These are phyloP conservation scores for Shinisaurus crocodilurus DNA, from an alignment of 2,113 vertebrate genomes.

Conservation along the genomic window DNA sequence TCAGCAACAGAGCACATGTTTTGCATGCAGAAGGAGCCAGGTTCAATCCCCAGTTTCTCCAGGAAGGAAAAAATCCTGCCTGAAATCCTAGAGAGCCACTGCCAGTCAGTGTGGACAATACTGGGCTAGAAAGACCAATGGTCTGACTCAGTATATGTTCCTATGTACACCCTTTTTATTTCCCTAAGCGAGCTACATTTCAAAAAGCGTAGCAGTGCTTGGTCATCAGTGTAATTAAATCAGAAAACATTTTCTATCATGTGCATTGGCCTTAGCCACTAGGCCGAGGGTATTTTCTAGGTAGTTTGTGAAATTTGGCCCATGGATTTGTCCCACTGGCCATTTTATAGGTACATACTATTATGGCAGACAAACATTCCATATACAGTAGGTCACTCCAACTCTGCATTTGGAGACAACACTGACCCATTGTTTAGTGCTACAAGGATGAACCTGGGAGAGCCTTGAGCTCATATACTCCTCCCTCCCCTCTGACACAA, in stretches of 20 bases:
- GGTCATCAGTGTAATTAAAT: not conserved
- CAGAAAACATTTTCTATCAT: not conserved
- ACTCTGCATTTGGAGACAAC: not conserved
- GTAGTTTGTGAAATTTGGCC: not conserved
- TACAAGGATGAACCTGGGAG: not conserved
- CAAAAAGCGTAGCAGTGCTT: not conserved
- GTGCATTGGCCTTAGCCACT: not conserved
- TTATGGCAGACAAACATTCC: not conserved
- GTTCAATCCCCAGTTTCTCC: too few species aligned
- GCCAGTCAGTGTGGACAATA: too few species aligned
- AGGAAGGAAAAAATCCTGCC: too few species aligned
- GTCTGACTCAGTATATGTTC: too few species aligned
- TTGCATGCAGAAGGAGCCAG: too few species aligned
- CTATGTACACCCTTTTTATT: not conserved
- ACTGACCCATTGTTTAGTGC: not conserved
- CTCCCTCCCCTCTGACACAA: not conserved
- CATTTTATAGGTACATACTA: not conserved
- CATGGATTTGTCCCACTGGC: not conserved
- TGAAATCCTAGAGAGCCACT: too few species aligned
- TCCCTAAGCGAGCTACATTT: not conserved
- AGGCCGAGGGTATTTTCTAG: not conserved
- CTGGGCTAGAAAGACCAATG: too few species aligned
- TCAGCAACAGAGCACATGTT: too few species aligned
- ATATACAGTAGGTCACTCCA: not conserved
- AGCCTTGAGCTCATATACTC: not conserved